phyloP scores from a whole-genome alignment of 53 echinoderm and acorn worm species.

The Holothuria scabra region DNA sequence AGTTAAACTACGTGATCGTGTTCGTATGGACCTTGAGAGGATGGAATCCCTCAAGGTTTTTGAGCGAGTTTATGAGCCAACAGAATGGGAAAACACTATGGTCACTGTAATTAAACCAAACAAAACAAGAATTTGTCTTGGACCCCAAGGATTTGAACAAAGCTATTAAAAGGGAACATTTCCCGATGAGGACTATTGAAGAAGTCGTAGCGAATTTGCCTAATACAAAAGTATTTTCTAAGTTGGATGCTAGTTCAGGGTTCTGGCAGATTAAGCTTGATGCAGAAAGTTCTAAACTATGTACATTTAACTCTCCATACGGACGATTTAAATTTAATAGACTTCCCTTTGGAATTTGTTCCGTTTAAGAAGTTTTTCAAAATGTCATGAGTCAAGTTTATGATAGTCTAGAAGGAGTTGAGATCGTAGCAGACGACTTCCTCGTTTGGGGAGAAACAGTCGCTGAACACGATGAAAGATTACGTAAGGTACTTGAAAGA shows the following conservation, averaged over 20 bases:
- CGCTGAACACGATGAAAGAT: conserved; percentile 9
- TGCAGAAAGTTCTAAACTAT: background rate
- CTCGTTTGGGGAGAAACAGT: conserved; percentile 28
- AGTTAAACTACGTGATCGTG: conserved; percentile 32
- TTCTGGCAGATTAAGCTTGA: too few relatives aligned
- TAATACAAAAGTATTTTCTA: conserved; percentile 15
- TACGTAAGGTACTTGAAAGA: conserved; percentile 15
- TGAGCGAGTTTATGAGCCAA: conserved; percentile 10
- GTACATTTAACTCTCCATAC: conserved; percentile 54
- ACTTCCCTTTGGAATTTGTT: too few relatives aligned
- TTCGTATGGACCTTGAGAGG: conserved; percentile 40
- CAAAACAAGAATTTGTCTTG: too few relatives aligned
- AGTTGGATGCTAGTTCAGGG: background rate
- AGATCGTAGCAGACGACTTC: conserved; percentile 51
- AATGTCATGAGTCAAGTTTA: too few relatives aligned
- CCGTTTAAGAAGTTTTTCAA: too few relatives aligned
- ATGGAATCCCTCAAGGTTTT: conserved; percentile 56
- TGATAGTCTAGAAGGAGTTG: too few relatives aligned
- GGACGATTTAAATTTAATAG: too few relatives aligned
- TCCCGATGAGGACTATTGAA: background rate
- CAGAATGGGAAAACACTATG: too few relatives aligned
- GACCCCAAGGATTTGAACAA: too few relatives aligned
- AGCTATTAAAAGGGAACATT: conserved; percentile 51
- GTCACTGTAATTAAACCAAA: too few relatives aligned
- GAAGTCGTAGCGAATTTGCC: background rate